These are phyloP conservation scores for Empis livida DNA, from an alignment of 2,888 invertebrate genomes.

Conservation along the genomic window DNA sequence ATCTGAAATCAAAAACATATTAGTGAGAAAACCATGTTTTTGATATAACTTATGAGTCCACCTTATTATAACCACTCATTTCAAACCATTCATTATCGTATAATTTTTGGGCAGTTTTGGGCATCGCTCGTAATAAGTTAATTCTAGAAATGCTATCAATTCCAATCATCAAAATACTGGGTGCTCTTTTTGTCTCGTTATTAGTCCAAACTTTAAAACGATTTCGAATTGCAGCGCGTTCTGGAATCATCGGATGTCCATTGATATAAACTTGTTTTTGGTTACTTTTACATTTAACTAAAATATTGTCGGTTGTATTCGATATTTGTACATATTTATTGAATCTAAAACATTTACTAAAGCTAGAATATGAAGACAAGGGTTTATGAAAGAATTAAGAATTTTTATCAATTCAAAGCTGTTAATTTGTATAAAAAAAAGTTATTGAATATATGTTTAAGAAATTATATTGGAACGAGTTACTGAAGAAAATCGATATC, in stretches of 20 bases:
- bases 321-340: slow-evolving; percentile 26
- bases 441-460: neutral
- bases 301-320: slow-evolving; percentile 35
- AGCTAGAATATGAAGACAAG: slow-evolving; percentile 10
- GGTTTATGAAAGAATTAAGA: neutral
- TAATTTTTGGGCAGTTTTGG: slow-evolving; percentile 53
- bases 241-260: slow-evolving; percentile 43
- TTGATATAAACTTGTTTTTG: slow-evolving; percentile 28
- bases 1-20: slow-evolving; percentile 37
- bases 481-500: no score
- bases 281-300: slow-evolving; percentile 38
- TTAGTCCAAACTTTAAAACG: slow-evolving; percentile 26
- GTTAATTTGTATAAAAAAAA: neutral
- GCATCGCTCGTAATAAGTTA: slow-evolving; percentile 64
- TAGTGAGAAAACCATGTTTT: neutral
- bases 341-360: slow-evolving; percentile 37
- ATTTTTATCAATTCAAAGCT: neutral
- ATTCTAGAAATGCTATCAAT: slow-evolving; percentile 75
- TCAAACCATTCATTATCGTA: slow-evolving; percentile 55
- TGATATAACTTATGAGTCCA: no score
- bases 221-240: slow-evolving; percentile 39
- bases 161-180: slow-evolving; percentile 65
- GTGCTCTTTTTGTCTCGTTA: slow-evolving; percentile 22
- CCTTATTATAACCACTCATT: slow-evolving; percentile 60
- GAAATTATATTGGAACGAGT: no score